Percentiles rank a stretch among this genome's conserved stretches.
phyloP scores from a whole-genome alignment of 2,113 vertebrate genomes.

The Rhinogobius similis region DNA sequence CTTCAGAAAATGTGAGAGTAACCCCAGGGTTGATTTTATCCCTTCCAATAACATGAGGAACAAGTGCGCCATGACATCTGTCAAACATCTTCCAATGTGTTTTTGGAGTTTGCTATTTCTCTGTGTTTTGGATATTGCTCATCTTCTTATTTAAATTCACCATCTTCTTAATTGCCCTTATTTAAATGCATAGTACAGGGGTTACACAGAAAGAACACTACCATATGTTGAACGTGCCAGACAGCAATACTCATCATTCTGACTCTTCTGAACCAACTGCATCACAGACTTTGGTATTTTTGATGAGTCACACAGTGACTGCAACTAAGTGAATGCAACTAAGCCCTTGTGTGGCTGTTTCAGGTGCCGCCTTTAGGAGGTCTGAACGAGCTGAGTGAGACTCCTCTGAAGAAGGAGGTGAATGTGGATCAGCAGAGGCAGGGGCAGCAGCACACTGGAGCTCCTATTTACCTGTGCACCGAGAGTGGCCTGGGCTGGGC shows the following conservation, averaged over 20 bases:
- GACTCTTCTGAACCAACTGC: background rate
- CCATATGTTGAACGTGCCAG: background rate
- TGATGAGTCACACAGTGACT: background rate
- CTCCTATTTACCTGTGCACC: constrained; percentile 91
- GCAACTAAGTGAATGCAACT: background rate
- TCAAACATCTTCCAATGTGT: background rate
- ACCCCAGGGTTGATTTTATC: background rate
- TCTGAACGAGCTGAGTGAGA: constrained; percentile 86
- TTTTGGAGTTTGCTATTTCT: background rate
- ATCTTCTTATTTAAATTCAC: background rate
- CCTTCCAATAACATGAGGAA: background rate
- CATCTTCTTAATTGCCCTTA: background rate
- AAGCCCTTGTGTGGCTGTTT: background rate
- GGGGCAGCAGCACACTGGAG: constrained; percentile 62
- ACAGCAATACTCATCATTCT: background rate
- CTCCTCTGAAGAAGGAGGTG: constrained; percentile 83
- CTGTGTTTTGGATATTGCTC: background rate
- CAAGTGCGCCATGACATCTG: constrained; percentile 2
- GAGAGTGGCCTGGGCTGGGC: constrained; percentile 91
- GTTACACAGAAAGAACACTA: background rate
- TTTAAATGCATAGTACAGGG: background rate
- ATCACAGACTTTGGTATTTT: background rate
- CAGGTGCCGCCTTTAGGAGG: constrained; percentile 84
- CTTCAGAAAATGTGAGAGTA: background rate
- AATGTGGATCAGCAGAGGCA: constrained; percentile 81